These are phyloP conservation scores for Lacerta bilineata DNA, from an alignment of 2,797 vertebrate species.

Conservation along the genomic window DNA sequence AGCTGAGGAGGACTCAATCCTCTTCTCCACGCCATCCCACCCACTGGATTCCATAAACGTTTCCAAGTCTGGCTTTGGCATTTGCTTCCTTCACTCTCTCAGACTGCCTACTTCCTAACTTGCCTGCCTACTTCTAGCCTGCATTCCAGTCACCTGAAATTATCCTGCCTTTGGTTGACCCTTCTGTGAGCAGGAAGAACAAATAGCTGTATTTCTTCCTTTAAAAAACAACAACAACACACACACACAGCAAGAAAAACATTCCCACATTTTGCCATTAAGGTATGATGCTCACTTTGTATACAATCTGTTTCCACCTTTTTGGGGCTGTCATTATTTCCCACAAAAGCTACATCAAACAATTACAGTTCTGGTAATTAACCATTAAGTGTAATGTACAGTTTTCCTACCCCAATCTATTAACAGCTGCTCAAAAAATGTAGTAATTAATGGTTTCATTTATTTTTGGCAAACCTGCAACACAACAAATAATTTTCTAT, in stretches of 20 bases:
- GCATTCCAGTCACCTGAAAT: constrained; percentile 7
- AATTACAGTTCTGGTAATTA: constrained; percentile 76
- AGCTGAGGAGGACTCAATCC: neutral
- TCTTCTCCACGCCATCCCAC: neutral
- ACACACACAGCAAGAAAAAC: too few relatives aligned
- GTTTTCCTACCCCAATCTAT: constrained; percentile 78
- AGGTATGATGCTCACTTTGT: constrained; percentile 14
- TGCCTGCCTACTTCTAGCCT: neutral
- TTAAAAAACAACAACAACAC: constrained; percentile 23
- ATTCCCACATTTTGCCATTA: constrained; percentile 28
- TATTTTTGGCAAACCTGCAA: constrained; percentile 85
- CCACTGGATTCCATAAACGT: neutral
- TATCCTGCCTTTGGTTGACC: neutral
- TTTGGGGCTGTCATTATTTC: constrained; percentile 68
- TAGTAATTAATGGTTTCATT: constrained; percentile 87
- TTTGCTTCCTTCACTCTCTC: neutral
- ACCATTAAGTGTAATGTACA: constrained; percentile 76
- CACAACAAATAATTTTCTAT: constrained; percentile 82
- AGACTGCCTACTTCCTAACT: neutral
- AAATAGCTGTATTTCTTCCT: neutral
- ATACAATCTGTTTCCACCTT: constrained; percentile 63
- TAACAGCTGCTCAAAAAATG: constrained; percentile 85
- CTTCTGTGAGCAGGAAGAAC: constrained; percentile 24
- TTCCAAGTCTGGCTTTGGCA: neutral
- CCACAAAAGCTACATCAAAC: constrained; percentile 71